A percentile compares a stretch with the other conserved stretches of the same genome.
Conservation (phyloP, 2,888 invertebrate genomes). For the Orgyia antiqua region DNA sequence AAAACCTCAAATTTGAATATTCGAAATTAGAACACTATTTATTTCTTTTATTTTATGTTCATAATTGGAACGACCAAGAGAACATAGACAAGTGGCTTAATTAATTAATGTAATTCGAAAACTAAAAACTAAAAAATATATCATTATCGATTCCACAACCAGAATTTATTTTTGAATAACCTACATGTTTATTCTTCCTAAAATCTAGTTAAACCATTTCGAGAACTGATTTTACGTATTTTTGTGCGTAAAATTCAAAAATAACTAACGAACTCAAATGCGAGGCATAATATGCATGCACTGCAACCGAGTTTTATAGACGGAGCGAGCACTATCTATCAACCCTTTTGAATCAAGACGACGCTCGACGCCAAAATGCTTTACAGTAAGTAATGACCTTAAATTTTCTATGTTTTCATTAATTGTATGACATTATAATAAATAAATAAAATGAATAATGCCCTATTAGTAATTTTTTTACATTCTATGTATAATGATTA, state of each 20-base stretch:
- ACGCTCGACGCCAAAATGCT: slow-evolving; percentile 44
- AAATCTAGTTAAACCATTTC: neutral
- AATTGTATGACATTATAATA: too few species aligned
- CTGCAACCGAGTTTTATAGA: slow-evolving; percentile 55
- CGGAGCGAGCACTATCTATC: slow-evolving; percentile 60
- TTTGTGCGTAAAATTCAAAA: neutral
- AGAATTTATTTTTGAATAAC: neutral
- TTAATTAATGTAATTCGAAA: too few species aligned
- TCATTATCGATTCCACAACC: too few species aligned
- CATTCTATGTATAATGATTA: too few species aligned
- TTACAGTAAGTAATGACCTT: too few species aligned
- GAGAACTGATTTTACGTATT: too few species aligned
- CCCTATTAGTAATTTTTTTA: too few species aligned
- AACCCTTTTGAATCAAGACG: slow-evolving; percentile 76
- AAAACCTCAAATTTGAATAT: slow-evolving; percentile 6
- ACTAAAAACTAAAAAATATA: too few species aligned
- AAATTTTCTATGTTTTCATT: too few species aligned
- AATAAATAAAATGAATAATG: too few species aligned
- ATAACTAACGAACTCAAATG: slow-evolving; percentile 21
- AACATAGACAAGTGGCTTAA: too few species aligned
- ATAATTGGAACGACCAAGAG: too few species aligned
- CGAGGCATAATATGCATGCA: slow-evolving; percentile 53
- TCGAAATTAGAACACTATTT: slow-evolving; percentile 19
- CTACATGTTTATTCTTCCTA: neutral
- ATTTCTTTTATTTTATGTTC: slow-evolving; percentile 21